Evolutionary conservation across 2,888 invertebrate species (phyloP).

Genomic region (Napeogenes sylphis): DNA sequence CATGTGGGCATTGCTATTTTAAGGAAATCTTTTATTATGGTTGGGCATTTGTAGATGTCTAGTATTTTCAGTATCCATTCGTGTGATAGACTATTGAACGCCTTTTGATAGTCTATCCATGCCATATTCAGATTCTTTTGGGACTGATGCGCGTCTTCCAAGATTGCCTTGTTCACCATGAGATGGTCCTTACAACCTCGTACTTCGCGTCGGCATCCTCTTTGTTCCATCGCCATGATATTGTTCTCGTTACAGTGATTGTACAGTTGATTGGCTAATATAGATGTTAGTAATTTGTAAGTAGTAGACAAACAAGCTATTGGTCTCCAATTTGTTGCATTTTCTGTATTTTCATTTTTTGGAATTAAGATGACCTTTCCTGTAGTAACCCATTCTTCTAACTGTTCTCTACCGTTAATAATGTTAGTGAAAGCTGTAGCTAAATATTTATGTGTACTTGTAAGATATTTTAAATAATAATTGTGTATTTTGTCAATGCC

Average conservation of each 20-base stretch:
- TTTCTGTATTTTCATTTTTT: constrained; percentile 8
- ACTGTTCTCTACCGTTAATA: too few species aligned
- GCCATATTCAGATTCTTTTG: constrained; percentile 24
- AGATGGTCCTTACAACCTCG: constrained; percentile 14
- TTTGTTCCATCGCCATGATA: constrained; percentile 17
- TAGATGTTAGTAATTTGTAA: constrained; percentile 20
- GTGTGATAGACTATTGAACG: neutral
- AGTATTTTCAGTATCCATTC: constrained; percentile 10
- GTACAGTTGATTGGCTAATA: constrained; percentile 15
- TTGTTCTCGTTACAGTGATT: constrained; percentile 11
- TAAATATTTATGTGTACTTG: too few species aligned
- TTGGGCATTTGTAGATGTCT: constrained; percentile 15
- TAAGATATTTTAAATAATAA: too few species aligned
- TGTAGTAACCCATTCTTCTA: too few species aligned
- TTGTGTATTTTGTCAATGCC: too few species aligned
- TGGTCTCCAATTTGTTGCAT: constrained; percentile 17
- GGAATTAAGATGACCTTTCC: constrained; percentile 1
- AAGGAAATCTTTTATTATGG: constrained; percentile 4
- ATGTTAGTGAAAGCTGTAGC: too few species aligned
- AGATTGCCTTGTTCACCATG: constrained; percentile 24
- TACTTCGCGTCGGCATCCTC: constrained; percentile 17
- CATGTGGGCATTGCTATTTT: constrained; percentile 13
- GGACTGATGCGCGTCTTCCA: constrained; percentile 22
- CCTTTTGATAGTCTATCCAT: constrained; percentile 21
- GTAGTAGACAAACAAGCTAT: constrained; percentile 22